Evolutionary conservation across 2,797 vertebrate genomes (phyloP).

Genomic region (Telmatherina bonti): DNA sequence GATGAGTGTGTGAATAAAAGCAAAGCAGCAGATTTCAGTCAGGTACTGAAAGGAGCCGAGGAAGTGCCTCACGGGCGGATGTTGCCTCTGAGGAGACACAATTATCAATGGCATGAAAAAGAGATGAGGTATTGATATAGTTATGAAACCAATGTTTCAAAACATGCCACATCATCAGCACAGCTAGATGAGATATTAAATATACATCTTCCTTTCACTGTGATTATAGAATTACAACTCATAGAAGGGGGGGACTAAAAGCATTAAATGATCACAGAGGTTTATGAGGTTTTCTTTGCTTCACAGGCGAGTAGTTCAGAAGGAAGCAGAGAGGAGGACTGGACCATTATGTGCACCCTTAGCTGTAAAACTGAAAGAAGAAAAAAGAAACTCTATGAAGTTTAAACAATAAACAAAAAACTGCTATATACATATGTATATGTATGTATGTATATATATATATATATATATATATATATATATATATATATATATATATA

Average conservation of each 20-base stretch:
- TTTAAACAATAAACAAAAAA: no score
- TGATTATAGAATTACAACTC: conserved; percentile 69
- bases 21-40: conserved; percentile 47
- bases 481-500: no score
- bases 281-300: conserved; percentile 12
- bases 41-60: conserved; percentile 61
- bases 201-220: conserved; percentile 66
- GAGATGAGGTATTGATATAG: conserved; percentile 84
- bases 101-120: conserved; percentile 79
- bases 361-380: no score
- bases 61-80: conserved; percentile 64
- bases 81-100: conserved; percentile 41
- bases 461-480: no score
- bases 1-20: conserved; percentile 61
- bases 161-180: conserved; percentile 81
- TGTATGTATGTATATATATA: no score
- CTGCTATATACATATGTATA: no score
- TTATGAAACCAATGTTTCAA: conserved; percentile 82
- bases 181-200: conserved; percentile 77
- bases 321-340: neutral
- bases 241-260: conserved; percentile 20
- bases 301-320: neutral
- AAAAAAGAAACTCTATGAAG: no score
- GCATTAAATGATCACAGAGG: conserved; percentile 25
- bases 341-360: neutral